Base-by-base conservation (phyloP, 2,888 invertebrate species). In the Leptopterna dolabrata region DNA sequence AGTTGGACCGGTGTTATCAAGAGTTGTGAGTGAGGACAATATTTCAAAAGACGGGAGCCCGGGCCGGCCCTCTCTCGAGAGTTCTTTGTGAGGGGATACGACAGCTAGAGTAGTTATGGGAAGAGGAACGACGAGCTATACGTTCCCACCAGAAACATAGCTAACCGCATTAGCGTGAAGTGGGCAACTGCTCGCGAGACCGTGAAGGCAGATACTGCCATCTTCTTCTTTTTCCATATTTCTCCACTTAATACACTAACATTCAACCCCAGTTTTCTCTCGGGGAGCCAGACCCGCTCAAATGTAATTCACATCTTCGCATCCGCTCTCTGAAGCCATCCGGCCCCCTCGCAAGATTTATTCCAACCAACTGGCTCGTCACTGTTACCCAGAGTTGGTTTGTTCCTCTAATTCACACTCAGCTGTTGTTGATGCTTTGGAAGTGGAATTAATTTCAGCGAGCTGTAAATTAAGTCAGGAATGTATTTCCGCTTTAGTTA, bases 1-100 rank as follows among this genome's bases (percentile, higher is more conserved):
- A 19, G 78, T 78, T 43, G 78, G 45, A 78, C 78, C 78, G 78
- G 78, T 78, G 78, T 78, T 78, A 78, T 78, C 78, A 78, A 78
- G 78, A 43, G 78, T 78, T 78, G 78, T 13, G 78, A 78, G 45
- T 78, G 78, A 45, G 24, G 78, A 78, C 78, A 19, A 78, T 78
- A 78, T 78, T 78, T 78, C 45, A 78, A 78, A 78, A 36, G 29
- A 45, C 14, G 41, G 13, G 16, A 27, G 41, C 78, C 41, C 43
- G 16, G 14, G 19, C 13, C 14, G 24, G n/a, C 4, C 27, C 43
- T 1, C 13, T 16, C 45, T n/a, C 16, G 78, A 24, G 43, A 45
- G 78, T 43, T 45, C 45, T 45, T 43, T 78, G 78, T 45, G 78
- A 76, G 36, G 36, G 41, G 45, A 78, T 24, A 45, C n/a, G 78